Percentiles rank a stretch among this genome's conserved stretches.
Conservation (phyloP, 2,888 invertebrate species). For the Oscheius sp. region DNA sequence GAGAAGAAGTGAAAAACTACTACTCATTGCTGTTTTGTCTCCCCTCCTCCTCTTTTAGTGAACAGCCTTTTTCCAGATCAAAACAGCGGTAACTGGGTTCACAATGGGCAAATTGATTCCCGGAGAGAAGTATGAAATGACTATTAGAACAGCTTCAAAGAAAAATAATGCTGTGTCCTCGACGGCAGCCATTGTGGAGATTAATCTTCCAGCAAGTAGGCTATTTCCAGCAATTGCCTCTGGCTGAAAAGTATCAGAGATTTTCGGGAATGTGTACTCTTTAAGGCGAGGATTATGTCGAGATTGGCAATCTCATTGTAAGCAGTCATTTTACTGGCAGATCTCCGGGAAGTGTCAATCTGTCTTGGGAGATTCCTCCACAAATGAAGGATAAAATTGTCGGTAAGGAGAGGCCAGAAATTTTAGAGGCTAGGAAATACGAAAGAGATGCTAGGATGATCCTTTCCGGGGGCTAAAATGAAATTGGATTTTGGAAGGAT, state of each 20-base stretch:
- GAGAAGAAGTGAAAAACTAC: neutral
- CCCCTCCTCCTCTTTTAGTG: neutral
- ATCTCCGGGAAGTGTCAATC: slow-evolving; percentile 66
- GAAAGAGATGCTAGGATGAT: neutral
- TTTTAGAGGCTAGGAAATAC: too few species aligned
- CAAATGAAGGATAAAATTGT: slow-evolving; percentile 50
- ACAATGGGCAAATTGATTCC: slow-evolving; percentile 65
- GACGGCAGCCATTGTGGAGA: slow-evolving; percentile 72
- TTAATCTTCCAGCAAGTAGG: slow-evolving; percentile 68
- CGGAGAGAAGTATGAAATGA: slow-evolving; percentile 70
- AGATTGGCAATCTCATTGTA: slow-evolving; percentile 71
- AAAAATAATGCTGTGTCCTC: slow-evolving; percentile 43
- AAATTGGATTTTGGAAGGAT: neutral
- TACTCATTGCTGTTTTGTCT: neutral
- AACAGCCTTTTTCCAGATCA: slow-evolving; percentile 57
- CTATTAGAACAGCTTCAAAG: slow-evolving; percentile 63
- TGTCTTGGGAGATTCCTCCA: slow-evolving; percentile 70
- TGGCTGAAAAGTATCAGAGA: slow-evolving; percentile 1
- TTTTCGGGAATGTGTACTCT: slow-evolving; percentile 9
- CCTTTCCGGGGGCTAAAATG: neutral
- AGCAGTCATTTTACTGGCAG: slow-evolving; percentile 63
- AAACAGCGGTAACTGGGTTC: slow-evolving; percentile 67
- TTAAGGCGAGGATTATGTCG: slow-evolving; percentile 67
- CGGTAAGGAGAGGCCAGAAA: slow-evolving; percentile 35
- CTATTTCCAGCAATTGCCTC: neutral